A percentile compares a stretch with the other conserved stretches of the same genome.
These are phyloP conservation scores for Cheracebus regulus DNA, from an alignment of 2,797 vertebrate species.

Conservation along the genomic window DNA sequence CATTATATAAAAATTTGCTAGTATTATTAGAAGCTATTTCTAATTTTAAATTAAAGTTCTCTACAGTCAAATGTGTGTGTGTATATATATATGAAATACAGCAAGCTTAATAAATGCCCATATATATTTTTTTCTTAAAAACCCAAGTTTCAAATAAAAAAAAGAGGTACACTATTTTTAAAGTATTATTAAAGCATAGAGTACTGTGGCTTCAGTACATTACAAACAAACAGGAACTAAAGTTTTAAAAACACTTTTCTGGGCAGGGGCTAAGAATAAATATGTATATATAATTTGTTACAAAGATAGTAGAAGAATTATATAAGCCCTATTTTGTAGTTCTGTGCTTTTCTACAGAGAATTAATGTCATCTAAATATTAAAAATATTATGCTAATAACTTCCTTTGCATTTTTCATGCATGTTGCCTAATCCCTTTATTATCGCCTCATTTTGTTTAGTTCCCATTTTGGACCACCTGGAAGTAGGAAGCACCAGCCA, in stretches of 20 bases:
- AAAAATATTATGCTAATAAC: slow-evolving; percentile 16
- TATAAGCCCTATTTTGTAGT: not conserved
- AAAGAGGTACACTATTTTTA: not conserved
- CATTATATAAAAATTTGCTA: not conserved
- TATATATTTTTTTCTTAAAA: not conserved
- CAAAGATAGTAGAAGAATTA: not conserved
- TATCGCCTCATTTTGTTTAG: not conserved
- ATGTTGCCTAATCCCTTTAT: not conserved
- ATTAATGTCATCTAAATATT: slow-evolving; percentile 31
- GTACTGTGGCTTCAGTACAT: not conserved
- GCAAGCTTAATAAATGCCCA: not conserved
- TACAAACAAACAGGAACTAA: not conserved
- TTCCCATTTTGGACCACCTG: not conserved
- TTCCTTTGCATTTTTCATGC: not conserved
- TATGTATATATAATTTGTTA: not conserved
- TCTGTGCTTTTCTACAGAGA: slow-evolving; percentile 6
- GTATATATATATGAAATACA: not conserved
- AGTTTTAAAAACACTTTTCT: slow-evolving; percentile 24
- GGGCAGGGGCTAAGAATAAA: not conserved
- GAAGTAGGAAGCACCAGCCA: not conserved
- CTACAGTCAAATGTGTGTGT: not conserved
- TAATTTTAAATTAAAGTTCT: not conserved
- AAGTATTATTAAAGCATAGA: not conserved
- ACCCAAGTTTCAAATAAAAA: not conserved
- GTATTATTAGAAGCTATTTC: not conserved